A percentile compares a stretch with the other conserved stretches of the same genome.
Conservation (phyloP, 2,113 vertebrate genomes). For the Centropristis striata region DNA sequence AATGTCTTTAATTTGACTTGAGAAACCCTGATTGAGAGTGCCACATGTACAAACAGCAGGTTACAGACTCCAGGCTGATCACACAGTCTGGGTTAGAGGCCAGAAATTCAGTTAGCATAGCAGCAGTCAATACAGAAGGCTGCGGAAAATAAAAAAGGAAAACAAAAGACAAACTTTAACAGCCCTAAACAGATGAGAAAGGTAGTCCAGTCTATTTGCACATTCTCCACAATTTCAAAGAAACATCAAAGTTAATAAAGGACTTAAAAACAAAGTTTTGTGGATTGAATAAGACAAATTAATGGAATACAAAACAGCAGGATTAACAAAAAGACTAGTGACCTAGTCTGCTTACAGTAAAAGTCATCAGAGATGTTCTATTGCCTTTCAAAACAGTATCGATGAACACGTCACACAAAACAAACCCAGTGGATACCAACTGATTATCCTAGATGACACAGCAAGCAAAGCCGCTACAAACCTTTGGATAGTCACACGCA, state of each 20-base stretch:
- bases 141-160: conserved; percentile 32
- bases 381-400: conserved; percentile 21
- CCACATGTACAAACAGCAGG: conserved; percentile 70
- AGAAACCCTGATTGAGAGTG: conserved; percentile 70
- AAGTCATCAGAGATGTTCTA: conserved; percentile 38
- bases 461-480: conserved; percentile 47
- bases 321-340: conserved; percentile 23
- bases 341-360: conserved; percentile 43
- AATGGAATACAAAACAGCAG: conserved; percentile 38
- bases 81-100: conserved; percentile 39
- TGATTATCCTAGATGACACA: conserved; percentile 58
- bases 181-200: conserved; percentile 24
- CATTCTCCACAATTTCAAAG: conserved; percentile 31
- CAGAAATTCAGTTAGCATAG: conserved; percentile 45
- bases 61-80: conserved; percentile 58
- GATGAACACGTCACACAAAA: conserved; percentile 24
- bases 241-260: conserved; percentile 13
- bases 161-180: conserved; percentile 33
- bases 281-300: conserved; percentile 26
- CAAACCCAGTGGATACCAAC: conserved; percentile 34
- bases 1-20: conserved; percentile 76
- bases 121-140: conserved; percentile 44
- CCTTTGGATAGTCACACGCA: conserved; percentile 73
- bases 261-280: conserved; percentile 43
- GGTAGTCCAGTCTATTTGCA: conserved; percentile 39